phyloP scores from a whole-genome alignment of 2,888 invertebrate genomes.

The Hyppa rectilinea region DNA sequence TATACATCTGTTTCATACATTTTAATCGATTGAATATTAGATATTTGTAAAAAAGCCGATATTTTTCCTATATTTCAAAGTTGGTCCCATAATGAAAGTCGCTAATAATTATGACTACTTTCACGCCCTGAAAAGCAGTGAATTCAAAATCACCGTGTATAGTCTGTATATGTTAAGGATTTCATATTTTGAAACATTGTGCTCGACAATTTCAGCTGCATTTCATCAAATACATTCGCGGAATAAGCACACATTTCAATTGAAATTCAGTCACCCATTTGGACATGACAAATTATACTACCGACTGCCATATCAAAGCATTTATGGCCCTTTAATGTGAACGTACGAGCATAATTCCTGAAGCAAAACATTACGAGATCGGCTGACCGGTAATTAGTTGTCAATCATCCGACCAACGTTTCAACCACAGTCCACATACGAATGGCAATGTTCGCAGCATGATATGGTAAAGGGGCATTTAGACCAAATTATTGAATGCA shows the following conservation, averaged over 20 bases:
- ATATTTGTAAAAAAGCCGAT: no score
- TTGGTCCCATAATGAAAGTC: no score
- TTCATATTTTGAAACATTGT: not conserved
- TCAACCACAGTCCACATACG: conserved; percentile 38
- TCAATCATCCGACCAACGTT: conserved; percentile 57
- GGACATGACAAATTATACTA: conserved; percentile 24
- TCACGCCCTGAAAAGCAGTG: no score
- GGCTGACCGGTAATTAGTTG: conserved; percentile 52
- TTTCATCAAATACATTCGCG: not conserved
- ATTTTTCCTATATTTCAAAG: no score
- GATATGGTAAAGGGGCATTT: conserved; percentile 22
- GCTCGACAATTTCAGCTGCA: not conserved
- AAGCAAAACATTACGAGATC: conserved; percentile 32
- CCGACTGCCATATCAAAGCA: not conserved
- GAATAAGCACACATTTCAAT: conserved; percentile 1
- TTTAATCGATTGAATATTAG: no score
- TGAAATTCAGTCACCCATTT: conserved; percentile 14
- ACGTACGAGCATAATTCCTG: conserved; percentile 7
- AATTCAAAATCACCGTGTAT: no score
- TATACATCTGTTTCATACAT: no score
- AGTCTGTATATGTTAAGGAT: not conserved
- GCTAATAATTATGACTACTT: no score
- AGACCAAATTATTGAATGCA: not conserved
- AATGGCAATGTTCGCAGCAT: conserved; percentile 42
- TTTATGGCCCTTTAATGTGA: conserved; percentile 28